Percentiles rank a stretch among this genome's conserved stretches.
Conservation (phyloP, 2,888 invertebrate species). For the Xanthia icteritia region DNA sequence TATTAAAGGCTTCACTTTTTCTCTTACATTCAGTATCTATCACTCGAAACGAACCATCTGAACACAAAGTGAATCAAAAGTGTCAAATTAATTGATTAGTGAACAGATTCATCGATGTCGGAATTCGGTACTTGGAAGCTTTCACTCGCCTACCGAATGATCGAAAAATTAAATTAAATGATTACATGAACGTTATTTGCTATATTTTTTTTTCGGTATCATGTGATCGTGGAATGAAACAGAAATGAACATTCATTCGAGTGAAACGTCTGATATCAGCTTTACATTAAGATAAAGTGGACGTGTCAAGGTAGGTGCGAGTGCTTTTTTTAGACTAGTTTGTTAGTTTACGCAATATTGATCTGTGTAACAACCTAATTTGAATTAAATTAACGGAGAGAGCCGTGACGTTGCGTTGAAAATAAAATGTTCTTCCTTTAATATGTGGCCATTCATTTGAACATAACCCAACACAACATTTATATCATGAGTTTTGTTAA, state of each 20-base stretch:
- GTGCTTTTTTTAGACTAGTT: neutral
- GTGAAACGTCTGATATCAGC: neutral
- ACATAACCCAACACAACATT: neutral
- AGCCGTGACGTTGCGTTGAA: neutral
- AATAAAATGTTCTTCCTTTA: neutral
- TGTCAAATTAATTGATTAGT: neutral
- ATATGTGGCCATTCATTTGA: neutral
- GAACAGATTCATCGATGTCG: neutral
- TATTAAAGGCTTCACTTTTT: neutral
- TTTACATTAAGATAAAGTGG: neutral
- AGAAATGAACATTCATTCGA: neutral
- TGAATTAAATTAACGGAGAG: neutral
- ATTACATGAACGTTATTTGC: neutral
- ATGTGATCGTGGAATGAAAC: slow-evolving; percentile 7
- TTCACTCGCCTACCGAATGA: neutral
- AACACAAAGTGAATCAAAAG: neutral
- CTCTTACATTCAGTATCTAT: neutral
- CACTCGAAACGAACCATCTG: neutral
- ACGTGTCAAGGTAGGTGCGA: neutral
- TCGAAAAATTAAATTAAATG: neutral
- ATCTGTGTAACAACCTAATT: neutral
- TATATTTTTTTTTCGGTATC: neutral
- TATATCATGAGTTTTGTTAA: neutral
- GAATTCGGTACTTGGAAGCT: neutral
- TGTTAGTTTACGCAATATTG: neutral